These are phyloP conservation scores for Drosophila novamexicana DNA, from an alignment of 1,140 invertebrate genomes.

Conservation along the genomic window DNA sequence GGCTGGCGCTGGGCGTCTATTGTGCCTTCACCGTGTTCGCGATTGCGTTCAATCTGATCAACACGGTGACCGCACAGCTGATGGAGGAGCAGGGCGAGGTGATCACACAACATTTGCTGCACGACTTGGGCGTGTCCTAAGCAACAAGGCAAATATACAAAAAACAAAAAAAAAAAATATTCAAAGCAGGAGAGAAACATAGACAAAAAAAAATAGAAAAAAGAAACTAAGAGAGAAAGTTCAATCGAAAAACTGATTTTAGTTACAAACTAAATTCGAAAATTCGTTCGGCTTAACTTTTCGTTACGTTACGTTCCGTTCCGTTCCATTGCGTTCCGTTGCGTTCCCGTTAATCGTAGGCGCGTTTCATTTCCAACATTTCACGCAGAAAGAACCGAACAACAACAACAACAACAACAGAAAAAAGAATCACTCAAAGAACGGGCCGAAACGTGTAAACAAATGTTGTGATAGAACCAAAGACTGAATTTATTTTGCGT, in stretches of 20 bases:
- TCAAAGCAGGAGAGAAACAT: slow-evolving; percentile 51
- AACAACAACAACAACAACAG: slow-evolving; percentile 35
- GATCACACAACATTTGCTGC: slow-evolving; percentile 83
- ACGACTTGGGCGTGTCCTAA: slow-evolving; percentile 84
- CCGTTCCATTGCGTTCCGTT: slow-evolving; percentile 26
- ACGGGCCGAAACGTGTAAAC: slow-evolving; percentile 83
- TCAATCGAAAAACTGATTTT: slow-evolving; percentile 58
- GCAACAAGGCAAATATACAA: not conserved
- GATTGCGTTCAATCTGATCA: slow-evolving; percentile 95
- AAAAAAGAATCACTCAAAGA: slow-evolving; percentile 36
- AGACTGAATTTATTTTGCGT: slow-evolving; percentile 84
- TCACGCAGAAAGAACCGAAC: slow-evolving; percentile 44
- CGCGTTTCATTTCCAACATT: slow-evolving; percentile 62
- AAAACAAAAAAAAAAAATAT: not conserved
- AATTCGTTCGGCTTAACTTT: slow-evolving; percentile 75
- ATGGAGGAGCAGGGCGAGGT: slow-evolving; percentile 84
- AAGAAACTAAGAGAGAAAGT: slow-evolving; percentile 44
- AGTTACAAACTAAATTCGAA: slow-evolving; percentile 77
- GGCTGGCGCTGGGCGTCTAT: slow-evolving; percentile 96
- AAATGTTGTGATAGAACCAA: slow-evolving; percentile 85
- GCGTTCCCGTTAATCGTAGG: slow-evolving; percentile 16
- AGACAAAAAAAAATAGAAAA: slow-evolving; percentile 41
- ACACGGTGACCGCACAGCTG: slow-evolving; percentile 86
- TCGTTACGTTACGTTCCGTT: slow-evolving; percentile 64
- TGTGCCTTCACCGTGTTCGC: slow-evolving; percentile 96